A percentile compares a stretch with the other conserved stretches of the same genome.
These are phyloP conservation scores for Toxotes lorentzi DNA, from an alignment of 2,797 vertebrate species.

Conservation along the genomic window DNA sequence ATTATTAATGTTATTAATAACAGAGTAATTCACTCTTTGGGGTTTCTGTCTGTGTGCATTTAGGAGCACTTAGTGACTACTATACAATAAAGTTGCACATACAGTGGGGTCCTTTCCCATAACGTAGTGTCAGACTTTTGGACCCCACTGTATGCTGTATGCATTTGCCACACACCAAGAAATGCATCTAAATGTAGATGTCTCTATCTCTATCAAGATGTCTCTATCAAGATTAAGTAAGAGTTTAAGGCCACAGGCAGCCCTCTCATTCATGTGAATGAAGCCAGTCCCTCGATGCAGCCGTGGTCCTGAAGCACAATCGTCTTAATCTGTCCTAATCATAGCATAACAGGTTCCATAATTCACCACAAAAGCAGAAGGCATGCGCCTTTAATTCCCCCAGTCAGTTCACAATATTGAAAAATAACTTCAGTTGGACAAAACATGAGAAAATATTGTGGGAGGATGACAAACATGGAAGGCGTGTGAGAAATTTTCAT, in stretches of 20 bases:
- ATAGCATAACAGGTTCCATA: slow-evolving; percentile 31
- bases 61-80: background rate
- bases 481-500: slow-evolving; percentile 47
- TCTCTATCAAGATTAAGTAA: too few relatives aligned
- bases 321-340: background rate
- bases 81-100: slow-evolving; percentile 4
- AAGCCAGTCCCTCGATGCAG: too few relatives aligned
- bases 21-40: background rate
- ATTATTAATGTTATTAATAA: background rate
- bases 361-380: slow-evolving; percentile 24
- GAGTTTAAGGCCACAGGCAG: too few relatives aligned
- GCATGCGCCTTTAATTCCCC: slow-evolving; percentile 23
- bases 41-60: slow-evolving; percentile 7
- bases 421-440: slow-evolving; percentile 46
- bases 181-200: slow-evolving; percentile 1
- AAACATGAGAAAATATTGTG: slow-evolving; percentile 50
- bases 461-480: slow-evolving; percentile 51
- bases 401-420: slow-evolving; percentile 35
- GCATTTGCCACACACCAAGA: background rate
- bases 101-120: too few relatives aligned
- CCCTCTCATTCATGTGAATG: too few relatives aligned
- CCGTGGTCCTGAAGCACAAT: too few relatives aligned
- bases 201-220: too few relatives aligned
- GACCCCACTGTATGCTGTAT: too few relatives aligned
- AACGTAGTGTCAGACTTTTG: too few relatives aligned